Evolutionary conservation across 1,140 invertebrate genomes (phyloP).

Genomic region (Plodia interpunctella): DNA sequence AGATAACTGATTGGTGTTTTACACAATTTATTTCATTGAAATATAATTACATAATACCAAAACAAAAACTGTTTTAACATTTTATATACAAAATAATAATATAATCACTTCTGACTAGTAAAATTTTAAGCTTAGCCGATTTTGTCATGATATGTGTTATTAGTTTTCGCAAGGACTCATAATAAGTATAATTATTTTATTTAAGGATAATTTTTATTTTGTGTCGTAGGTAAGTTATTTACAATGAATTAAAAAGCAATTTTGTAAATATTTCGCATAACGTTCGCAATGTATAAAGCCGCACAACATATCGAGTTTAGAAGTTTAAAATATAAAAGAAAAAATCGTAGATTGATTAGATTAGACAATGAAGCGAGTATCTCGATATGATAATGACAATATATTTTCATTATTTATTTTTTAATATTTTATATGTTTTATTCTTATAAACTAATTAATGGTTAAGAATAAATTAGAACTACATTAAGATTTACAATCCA

Average conservation of each 20-base stretch:
- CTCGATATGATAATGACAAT: slow-evolving; percentile 17
- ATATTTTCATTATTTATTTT: slow-evolving; percentile 26
- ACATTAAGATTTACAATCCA: slow-evolving; percentile 40
- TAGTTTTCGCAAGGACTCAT: background rate
- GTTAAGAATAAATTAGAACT: slow-evolving; percentile 58
- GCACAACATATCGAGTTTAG: slow-evolving; percentile 37
- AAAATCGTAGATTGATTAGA: background rate
- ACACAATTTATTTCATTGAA: slow-evolving; percentile 58
- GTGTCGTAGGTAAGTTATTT: slow-evolving; percentile 32
- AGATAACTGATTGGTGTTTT: slow-evolving; percentile 24
- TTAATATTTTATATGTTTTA: slow-evolving; percentile 35
- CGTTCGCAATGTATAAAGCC: slow-evolving; percentile 45
- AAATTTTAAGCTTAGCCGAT: slow-evolving; percentile 52
- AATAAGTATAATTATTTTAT: background rate
- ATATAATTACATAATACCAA: slow-evolving; percentile 60
- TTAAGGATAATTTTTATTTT: background rate
- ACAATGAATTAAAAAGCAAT: slow-evolving; percentile 50
- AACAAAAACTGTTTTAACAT: slow-evolving; percentile 39
- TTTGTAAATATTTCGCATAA: slow-evolving; percentile 32
- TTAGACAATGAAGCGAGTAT: slow-evolving; percentile 7
- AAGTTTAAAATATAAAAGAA: slow-evolving; percentile 13
- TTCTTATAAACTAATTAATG: slow-evolving; percentile 52
- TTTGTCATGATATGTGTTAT: slow-evolving; percentile 9
- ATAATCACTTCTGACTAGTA: slow-evolving; percentile 62
- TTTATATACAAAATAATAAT: slow-evolving; percentile 67